Conservation (phyloP, 2,888 invertebrate species). For the Stratiomys singularior region DNA sequence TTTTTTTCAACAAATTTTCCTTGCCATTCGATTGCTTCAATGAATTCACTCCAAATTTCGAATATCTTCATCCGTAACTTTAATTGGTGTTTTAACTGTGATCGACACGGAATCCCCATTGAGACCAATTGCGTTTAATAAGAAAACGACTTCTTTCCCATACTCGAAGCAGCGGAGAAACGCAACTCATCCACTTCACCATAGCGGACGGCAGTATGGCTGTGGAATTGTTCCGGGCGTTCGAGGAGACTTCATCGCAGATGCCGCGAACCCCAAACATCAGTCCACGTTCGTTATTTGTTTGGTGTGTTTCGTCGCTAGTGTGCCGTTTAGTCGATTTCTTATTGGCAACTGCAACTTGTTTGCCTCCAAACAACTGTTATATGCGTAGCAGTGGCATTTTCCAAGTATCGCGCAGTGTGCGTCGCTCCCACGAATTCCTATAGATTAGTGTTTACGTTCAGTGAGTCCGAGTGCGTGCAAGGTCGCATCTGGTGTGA, state of each 20-base stretch:
- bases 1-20: too few species aligned
- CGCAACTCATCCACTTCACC: constrained; percentile 22
- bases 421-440: not conserved
- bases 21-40: too few species aligned
- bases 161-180: constrained; percentile 30
- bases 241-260: constrained; percentile 1
- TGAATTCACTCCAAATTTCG: too few species aligned
- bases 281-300: constrained; percentile 32
- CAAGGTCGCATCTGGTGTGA: constrained; percentile 45
- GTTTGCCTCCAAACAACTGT: not conserved
- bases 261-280: not conserved
- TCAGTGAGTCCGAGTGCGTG: not conserved
- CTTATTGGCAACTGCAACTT: not conserved
- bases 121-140: constrained; percentile 28
- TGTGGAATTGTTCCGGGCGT: not conserved
- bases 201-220: not conserved
- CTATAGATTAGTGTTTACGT: constrained; percentile 20
- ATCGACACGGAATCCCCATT: not conserved
- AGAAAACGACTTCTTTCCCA: constrained; percentile 21
- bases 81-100: too few species aligned
- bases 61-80: too few species aligned
- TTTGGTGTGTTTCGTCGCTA: constrained; percentile 1
- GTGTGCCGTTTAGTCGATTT: constrained; percentile 10
- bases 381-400: not conserved
- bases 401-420: not conserved